These are phyloP conservation scores for Collichthys lucidus DNA, from an alignment of 2,113 vertebrate species.

Conservation along the genomic window DNA sequence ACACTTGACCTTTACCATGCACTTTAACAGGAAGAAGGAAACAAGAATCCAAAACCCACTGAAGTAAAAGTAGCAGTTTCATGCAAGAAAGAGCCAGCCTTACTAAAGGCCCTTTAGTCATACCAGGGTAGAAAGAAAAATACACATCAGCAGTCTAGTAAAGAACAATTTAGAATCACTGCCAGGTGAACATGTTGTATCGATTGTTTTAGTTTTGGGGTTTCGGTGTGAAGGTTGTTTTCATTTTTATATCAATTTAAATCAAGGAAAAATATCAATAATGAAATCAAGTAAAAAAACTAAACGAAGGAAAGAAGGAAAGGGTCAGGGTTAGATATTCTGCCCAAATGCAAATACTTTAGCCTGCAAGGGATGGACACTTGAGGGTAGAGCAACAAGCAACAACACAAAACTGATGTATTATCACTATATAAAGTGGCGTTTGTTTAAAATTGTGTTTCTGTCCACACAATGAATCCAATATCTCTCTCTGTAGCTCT, in stretches of 20 bases:
- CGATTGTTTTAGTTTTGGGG: not conserved
- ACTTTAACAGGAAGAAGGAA: not conserved
- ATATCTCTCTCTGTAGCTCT: not conserved
- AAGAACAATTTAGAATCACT: not conserved
- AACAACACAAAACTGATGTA: no score
- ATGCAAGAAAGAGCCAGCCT: not conserved
- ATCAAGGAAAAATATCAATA: no score
- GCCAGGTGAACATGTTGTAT: not conserved
- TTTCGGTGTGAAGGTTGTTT: not conserved
- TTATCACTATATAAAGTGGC: no score
- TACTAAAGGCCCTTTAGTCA: not conserved
- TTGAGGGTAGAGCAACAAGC: not conserved
- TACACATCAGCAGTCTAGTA: not conserved
- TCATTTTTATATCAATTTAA: not conserved
- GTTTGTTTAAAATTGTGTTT: not conserved
- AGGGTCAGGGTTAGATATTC: not conserved
- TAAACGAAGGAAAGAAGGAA: not conserved
- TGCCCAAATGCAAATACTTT: not conserved
- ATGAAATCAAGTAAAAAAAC: no score
- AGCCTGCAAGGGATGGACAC: no score
- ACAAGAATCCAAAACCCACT: not conserved
- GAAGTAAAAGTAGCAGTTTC: not conserved
- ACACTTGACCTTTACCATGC: conserved; percentile 21
- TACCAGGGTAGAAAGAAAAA: not conserved
- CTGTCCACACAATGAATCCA: not conserved